Evolutionary conservation across 2,888 invertebrate genomes (phyloP), one percentile per base, ranked within the genome.

Genomic region (Drosophila conformis): DNA sequence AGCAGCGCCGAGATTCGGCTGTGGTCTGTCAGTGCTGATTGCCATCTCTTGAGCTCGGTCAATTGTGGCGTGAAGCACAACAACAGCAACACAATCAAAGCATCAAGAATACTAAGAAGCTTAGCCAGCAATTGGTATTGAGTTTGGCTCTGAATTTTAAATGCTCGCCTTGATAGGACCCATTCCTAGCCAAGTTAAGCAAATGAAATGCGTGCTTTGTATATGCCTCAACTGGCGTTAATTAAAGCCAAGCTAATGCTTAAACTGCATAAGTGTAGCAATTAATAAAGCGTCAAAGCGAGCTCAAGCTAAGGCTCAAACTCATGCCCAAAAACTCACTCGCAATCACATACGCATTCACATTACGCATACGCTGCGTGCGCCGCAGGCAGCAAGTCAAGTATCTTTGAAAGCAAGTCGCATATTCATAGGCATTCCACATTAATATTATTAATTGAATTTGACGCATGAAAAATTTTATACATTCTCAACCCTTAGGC

Each of bases 361-460:
- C 57, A 82, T 75, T 80, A 74, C 63, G 63, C 69, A 82, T 80
- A 77, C 83, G 76, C 62, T 56, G 65, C 69, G 72, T 82, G 62
- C 46, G 64, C 69, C 36, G 48, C 25, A 31, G 59, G 59, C 59
- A 69, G 69, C 64, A 76, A 85, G 81, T 78, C 83, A 85, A 83
- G 79, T 69, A 57, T 68, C 79, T 68, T 35, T 10, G 66, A 25
- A 46, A 57, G 57, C 60, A 60, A 54, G 64, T 40, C 73, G 81
- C 82, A 84, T 79, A 86, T 78, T 80, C 74, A 83, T 84, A 78
- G 83, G 79, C 78, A 70, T 67, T 65, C 66, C 64, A 73, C 81
- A 89, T 90, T 84, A 84, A 87, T 87, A 88, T 80, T 86, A 84
- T 86, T 87, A 87, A 90, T 84, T 88, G 81, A 88, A 90, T 90